These are phyloP conservation scores for Arctia plantaginis DNA, from an alignment of 2,888 invertebrate genomes.

Conservation along the genomic window DNA sequence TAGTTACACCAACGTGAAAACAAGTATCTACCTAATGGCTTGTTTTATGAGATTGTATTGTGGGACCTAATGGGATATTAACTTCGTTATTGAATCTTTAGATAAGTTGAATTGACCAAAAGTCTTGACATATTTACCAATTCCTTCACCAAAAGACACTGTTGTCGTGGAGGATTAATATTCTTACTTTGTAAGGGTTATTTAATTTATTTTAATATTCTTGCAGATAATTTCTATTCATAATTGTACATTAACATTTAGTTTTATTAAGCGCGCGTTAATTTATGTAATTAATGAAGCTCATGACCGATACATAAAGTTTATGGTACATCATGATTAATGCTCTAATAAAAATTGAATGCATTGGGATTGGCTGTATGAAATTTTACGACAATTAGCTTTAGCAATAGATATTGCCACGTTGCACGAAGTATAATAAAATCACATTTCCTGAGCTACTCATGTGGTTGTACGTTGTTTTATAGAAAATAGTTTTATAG, in stretches of 20 bases:
- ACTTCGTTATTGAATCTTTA: not conserved
- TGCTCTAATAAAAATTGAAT: conserved; percentile 11
- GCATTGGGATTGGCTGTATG: not conserved
- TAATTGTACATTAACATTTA: conserved; percentile 3
- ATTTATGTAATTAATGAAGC: conserved; percentile 2
- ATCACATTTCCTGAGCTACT: not conserved
- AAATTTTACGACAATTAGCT: conserved; percentile 8
- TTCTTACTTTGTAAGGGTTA: not conserved
- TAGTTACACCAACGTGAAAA: not conserved
- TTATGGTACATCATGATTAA: conserved; percentile 16
- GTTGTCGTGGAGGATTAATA: not conserved
- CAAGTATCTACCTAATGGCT: not conserved
- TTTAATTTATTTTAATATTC: not conserved
- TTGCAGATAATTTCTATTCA: not conserved
- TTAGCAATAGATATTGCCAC: not conserved
- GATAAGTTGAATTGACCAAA: not conserved
- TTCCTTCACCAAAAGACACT: not conserved
- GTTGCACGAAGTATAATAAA: not conserved
- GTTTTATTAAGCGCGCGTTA: conserved; percentile 3
- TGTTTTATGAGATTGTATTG: not conserved
- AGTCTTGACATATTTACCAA: not conserved
- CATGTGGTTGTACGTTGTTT: too few species aligned
- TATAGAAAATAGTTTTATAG: too few species aligned
- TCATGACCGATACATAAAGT: conserved; percentile 10
- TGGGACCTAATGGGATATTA: not conserved